Evolutionary conservation across 2,888 invertebrate genomes (phyloP), one percentile per base, ranked within the genome.

Genomic region (Caenorhabditis sulstoni): DNA sequence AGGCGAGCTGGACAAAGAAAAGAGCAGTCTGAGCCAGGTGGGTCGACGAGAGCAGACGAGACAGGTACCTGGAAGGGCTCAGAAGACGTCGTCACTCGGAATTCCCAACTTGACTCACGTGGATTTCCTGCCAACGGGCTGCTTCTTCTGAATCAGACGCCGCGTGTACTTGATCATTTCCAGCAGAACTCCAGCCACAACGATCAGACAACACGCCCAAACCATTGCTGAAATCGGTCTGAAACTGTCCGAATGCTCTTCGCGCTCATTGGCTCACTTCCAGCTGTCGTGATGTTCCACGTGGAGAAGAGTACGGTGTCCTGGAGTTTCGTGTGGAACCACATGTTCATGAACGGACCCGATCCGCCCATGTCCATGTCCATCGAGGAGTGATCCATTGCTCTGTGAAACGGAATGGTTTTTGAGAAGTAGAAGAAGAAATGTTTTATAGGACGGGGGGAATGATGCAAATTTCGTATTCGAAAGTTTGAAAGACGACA

Each of bases 261-360:
- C 1, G n/a, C 4, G 1, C 45, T 59, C 5, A 20, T 12, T 35
- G 11, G 59, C 82, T 68, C 49, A 89, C 89, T 83, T 64, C 83
- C 84, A 16, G 78, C 81, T 59, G 77, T 83, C 0, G 77, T 83
- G 23, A 89, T 83, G 18, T 76, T 84, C 89, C 89, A 89, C 41
- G 83, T 85, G 3, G 84, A 67, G 59, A 89, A 89, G 8, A 90
- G 82, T 3, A 89, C 84, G 2, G 87, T 87, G 67, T 89, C 89
- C 29, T 85, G 80, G 16, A 85, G 41, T 39, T 78, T 80, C 5
- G 89, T 87, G 65, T 89, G 89, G 55, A 89, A 89, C 80, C 82
- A 89, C 85, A 87, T 89, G 89, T 89, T 89, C 89, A 89, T 89
- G 47, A 58, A 71, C 3, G 71, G 67, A n/a, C n/a, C n/a, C 37